phyloP scores from a whole-genome alignment of 2,113 vertebrate species.

The Aphyosemion australe region DNA sequence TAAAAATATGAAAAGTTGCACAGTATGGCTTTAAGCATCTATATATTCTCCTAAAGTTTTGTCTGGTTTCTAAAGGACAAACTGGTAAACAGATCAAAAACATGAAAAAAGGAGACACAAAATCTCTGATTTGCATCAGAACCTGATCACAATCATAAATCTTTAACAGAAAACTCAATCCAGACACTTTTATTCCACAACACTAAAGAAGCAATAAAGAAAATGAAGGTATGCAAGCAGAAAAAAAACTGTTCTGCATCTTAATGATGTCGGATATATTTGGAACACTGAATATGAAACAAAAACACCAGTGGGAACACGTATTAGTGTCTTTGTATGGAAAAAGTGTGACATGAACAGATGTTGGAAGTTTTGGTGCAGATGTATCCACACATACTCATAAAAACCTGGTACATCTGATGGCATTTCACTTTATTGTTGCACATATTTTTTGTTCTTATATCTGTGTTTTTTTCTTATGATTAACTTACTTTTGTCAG shows the following conservation, averaged over 20 bases:
- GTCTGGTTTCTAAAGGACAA: neutral
- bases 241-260: conserved; percentile 28
- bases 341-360: conserved; percentile 23
- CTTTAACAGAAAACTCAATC: conserved; percentile 11
- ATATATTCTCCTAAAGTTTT: neutral
- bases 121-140: neutral
- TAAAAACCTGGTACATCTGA: neutral
- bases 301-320: conserved; percentile 34
- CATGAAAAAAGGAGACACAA: neutral
- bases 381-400: neutral
- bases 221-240: conserved; percentile 14
- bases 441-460: neutral
- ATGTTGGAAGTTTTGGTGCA: conserved; percentile 4
- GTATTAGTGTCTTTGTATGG: conserved; percentile 14
- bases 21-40: too few relatives aligned
- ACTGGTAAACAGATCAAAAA: neutral
- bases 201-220: too few relatives aligned
- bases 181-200: too few relatives aligned
- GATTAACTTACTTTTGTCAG: neutral
- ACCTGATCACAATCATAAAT: neutral
- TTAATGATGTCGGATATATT: conserved; percentile 38
- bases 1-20: too few relatives aligned
- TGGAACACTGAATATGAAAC: conserved; percentile 21
- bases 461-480: neutral
- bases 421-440: neutral